Evolutionary conservation across 1,140 invertebrate genomes (phyloP).

Genomic region (Pseudachorutes palmiensis): DNA sequence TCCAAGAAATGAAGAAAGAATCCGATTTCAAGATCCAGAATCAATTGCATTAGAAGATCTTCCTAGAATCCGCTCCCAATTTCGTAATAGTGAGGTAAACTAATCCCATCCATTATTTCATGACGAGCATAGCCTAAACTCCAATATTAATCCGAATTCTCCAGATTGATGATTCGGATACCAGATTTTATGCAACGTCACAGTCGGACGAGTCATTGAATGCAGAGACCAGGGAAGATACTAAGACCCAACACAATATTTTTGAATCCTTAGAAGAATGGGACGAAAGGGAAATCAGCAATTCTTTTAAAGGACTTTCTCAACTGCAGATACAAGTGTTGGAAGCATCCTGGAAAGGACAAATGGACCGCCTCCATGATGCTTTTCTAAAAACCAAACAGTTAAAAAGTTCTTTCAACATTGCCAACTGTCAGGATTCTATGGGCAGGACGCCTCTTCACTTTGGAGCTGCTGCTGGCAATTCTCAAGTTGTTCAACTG

Average conservation of each 20-base stretch:
- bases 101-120: too few species aligned
- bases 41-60: background rate
- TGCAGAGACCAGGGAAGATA: background rate
- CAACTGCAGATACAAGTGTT: background rate
- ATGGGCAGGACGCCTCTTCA: constrained; percentile 23
- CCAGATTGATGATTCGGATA: background rate
- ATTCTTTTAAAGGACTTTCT: background rate
- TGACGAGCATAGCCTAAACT: too few species aligned
- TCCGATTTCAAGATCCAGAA: background rate
- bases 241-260: background rate
- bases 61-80: background rate
- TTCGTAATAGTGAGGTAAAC: too few species aligned
- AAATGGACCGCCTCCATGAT: constrained; percentile 8
- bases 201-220: background rate
- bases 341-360: constrained; percentile 10
- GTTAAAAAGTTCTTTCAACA: background rate
- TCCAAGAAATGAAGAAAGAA: background rate
- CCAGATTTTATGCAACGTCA: background rate
- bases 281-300: background rate
- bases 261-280: constrained; percentile 7
- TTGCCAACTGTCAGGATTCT: background rate
- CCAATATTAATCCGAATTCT: too few species aligned
- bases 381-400: background rate
- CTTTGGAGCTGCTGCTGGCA: constrained; percentile 28
- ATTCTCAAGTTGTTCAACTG: constrained; percentile 28